Evolutionary conservation across 2,113 vertebrate genomes (phyloP), one percentile per base, ranked within the genome.

Genomic region (Redunca redunca): DNA sequence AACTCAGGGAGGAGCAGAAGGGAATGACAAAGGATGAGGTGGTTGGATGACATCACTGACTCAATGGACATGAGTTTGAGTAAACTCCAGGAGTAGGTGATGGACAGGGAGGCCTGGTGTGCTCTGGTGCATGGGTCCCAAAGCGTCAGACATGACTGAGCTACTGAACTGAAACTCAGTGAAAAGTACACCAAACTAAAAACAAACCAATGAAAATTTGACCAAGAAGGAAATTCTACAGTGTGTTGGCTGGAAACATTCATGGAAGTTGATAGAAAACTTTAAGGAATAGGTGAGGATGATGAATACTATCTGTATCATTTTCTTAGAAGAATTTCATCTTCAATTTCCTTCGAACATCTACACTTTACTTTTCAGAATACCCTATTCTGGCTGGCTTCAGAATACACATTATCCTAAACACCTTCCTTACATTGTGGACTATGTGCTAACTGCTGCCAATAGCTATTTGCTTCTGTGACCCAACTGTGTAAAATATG

Each of bases 341-440:
- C 83, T 90, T 78, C 3, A 30, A 86, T 95, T 91, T 85, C 30
- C 90, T 96, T 95, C 55, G 82, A 88, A 95, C 71, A 80, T 7
- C 26, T 88, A 2, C 3, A 26, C 50, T 96, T 36, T 50, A 30
- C 43, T 94, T 36, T 74, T 90, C 17, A n/a, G 43, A 71, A 78
- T 71, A 53, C 21, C 40, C 52, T 95, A 19, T 90, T 93, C 58
- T 88, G 46, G 6, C 62, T 88, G 53, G 8, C 33, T 92, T 89
- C 90, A 43, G 78, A 88, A 12, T 50, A 16, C 3, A 17, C 43
- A 52, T 88, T 81, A 19, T 81, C 88, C 16, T 64, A 40, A 88
- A 74, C 15, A 88, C 23, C 5, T 91, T 25, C 85, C 62, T n/a
- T 85, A 62, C 26, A n/a, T 5, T 81, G 46, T 88, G 81, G 57